These are phyloP conservation scores for Willowsia nigromaculata DNA, from an alignment of 2,888 invertebrate species.

Conservation along the genomic window DNA sequence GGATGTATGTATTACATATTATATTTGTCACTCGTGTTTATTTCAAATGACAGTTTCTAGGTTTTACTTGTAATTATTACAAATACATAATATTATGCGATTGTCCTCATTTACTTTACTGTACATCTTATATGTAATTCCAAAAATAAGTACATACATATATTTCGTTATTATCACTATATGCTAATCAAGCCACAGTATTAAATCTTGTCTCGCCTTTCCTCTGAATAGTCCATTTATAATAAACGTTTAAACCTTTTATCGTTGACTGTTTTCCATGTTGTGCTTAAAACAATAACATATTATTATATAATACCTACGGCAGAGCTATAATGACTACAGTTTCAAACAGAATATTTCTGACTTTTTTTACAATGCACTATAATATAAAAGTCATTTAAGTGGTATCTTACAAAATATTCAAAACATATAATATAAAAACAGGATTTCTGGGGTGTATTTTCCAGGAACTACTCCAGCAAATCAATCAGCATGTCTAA, in stretches of 20 bases:
- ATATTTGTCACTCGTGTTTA: too few relatives aligned
- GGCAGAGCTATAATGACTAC: not conserved
- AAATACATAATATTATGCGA: not conserved
- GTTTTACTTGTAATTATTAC: too few relatives aligned
- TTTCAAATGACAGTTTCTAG: too few relatives aligned
- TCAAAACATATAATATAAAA: constrained; percentile 19
- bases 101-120: not conserved
- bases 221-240: not conserved
- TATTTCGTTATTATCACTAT: not conserved
- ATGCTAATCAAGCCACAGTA: not conserved
- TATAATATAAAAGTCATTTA: not conserved
- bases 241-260: not conserved
- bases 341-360: not conserved
- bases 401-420: not conserved
- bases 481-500: constrained; percentile 78
- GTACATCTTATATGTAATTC: not conserved
- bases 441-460: not conserved
- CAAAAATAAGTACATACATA: constrained; percentile 7
- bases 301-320: too few relatives aligned
- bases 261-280: not conserved
- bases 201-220: not conserved
- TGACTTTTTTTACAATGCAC: not conserved
- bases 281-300: not conserved
- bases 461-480: constrained; percentile 52
- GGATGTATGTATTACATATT: too few relatives aligned